Evolutionary conservation across 2,797 vertebrate genomes (phyloP).

Genomic region (Tachyglossus aculeatus): DNA sequence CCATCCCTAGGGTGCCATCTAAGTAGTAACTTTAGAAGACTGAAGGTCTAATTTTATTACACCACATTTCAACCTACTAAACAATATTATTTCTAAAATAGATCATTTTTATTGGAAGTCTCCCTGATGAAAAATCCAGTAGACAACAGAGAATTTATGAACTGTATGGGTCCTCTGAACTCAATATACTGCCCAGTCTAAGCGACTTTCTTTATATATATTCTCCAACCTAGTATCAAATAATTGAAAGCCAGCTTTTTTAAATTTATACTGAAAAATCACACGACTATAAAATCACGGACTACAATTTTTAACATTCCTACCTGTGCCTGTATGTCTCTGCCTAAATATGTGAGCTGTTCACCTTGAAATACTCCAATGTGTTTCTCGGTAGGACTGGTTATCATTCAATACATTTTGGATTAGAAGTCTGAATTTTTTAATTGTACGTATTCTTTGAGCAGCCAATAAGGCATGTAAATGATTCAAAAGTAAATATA

Average conservation of each 20-base stretch:
- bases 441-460: constrained; percentile 18
- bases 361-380: too few species aligned
- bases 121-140: constrained; percentile 86
- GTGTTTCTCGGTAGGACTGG: too few species aligned
- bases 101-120: constrained; percentile 88
- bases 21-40: constrained; percentile 87
- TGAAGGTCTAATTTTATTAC: constrained; percentile 93
- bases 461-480: constrained; percentile 1
- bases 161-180: constrained; percentile 80
- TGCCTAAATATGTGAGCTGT: too few species aligned
- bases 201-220: constrained; percentile 73
- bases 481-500: constrained; percentile 12
- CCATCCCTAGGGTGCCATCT: constrained; percentile 88
- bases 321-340: too few species aligned
- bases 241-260: constrained; percentile 50
- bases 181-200: constrained; percentile 80
- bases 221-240: constrained; percentile 66
- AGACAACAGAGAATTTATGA: constrained; percentile 85
- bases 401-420: constrained; percentile 36
- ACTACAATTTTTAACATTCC: too few species aligned
- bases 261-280: constrained; percentile 6
- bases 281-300: too few species aligned
- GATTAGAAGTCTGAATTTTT: constrained; percentile 45
- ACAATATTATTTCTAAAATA: constrained; percentile 90
- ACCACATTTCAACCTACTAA: constrained; percentile 90